These are phyloP conservation scores for Drymonia ruficornis DNA, from an alignment of 2,888 invertebrate species.

Conservation along the genomic window DNA sequence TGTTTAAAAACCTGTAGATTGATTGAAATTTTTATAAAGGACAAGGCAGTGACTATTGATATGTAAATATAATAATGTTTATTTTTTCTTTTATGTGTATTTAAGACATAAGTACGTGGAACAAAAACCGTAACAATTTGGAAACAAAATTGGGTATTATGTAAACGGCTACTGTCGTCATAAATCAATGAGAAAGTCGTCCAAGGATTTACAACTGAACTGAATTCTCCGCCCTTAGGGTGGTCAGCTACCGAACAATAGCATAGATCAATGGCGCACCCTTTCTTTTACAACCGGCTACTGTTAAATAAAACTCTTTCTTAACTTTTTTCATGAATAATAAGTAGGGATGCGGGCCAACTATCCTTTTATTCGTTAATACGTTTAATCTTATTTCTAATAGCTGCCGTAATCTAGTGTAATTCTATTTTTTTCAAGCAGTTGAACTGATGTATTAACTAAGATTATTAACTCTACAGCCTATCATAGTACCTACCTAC, in stretches of 20 bases:
- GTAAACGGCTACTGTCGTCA: constrained; percentile 53
- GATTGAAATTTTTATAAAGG: not conserved
- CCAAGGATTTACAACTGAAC: constrained; percentile 48
- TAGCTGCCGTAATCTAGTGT: constrained; percentile 18
- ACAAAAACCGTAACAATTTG: constrained; percentile 32
- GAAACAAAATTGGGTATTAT: constrained; percentile 31
- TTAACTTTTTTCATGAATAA: constrained; percentile 25
- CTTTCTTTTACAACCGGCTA: constrained; percentile 68
- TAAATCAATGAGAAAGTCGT: constrained; percentile 61
- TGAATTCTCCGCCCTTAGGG: constrained; percentile 56
- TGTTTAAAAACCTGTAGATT: not conserved
- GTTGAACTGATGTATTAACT: not conserved
- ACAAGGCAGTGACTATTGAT: not conserved
- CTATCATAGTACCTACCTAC: too few species aligned
- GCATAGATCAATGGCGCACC: constrained; percentile 49
- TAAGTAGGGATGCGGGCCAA: constrained; percentile 34
- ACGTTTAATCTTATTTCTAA: constrained; percentile 15
- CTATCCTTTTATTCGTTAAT: constrained; percentile 18
- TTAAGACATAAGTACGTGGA: too few species aligned
- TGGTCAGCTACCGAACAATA: constrained; percentile 55
- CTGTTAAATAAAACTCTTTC: constrained; percentile 71
- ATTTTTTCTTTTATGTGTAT: not conserved
- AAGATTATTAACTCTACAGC: too few species aligned
- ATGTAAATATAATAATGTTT: not conserved
- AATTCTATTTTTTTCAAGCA: constrained; percentile 5